A percentile compares a stretch with the other conserved stretches of the same genome.
Conservation (phyloP, 1,140 invertebrate genomes). For the Asobara japonica region DNA sequence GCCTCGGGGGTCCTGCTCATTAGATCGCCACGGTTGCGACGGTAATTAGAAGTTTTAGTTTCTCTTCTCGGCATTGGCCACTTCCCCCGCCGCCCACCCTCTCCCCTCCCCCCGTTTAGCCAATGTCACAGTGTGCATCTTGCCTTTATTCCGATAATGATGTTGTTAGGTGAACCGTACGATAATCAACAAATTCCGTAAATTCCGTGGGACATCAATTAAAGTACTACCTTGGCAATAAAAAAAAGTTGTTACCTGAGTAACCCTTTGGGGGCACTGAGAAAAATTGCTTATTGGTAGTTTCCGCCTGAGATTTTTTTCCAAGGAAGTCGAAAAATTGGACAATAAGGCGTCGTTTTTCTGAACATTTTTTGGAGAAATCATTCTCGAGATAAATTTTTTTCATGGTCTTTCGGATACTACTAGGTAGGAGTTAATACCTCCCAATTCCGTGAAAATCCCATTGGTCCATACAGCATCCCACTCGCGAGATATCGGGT, state of each 20-base stretch:
- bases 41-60: slow-evolving; percentile 60
- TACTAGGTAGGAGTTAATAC: neutral
- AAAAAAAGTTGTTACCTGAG: no score
- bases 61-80: slow-evolving; percentile 1
- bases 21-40: slow-evolving; percentile 58
- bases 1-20: slow-evolving; percentile 53
- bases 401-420: no score
- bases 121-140: neutral
- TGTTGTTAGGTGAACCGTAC: slow-evolving; percentile 36
- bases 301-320: no score
- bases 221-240: neutral
- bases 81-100: slow-evolving; percentile 7
- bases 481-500: no score
- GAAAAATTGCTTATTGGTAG: no score
- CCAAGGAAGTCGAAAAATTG: no score
- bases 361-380: no score
- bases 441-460: neutral
- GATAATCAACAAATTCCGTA: neutral
- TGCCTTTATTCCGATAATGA: slow-evolving; percentile 47
- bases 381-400: no score
- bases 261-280: no score
- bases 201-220: neutral
- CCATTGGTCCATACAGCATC: no score
- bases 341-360: no score
- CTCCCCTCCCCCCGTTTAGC: neutral